These are phyloP conservation scores for Diachasma alloeum DNA, from an alignment of 1,140 invertebrate genomes.

Conservation along the genomic window DNA sequence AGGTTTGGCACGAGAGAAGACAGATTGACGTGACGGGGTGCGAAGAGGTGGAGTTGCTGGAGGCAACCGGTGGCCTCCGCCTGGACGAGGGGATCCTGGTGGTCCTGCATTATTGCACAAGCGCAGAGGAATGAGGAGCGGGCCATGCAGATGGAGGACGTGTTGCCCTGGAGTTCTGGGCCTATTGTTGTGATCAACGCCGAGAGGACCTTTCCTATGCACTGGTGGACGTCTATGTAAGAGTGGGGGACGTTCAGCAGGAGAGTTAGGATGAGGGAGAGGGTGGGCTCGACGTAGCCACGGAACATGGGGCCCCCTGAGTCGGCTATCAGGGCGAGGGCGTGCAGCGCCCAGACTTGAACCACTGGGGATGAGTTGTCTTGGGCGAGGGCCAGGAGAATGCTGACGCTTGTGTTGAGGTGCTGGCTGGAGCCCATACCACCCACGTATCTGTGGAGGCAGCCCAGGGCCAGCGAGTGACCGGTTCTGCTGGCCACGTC, in stretches of 20 bases:
- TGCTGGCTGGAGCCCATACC: conserved; percentile 92
- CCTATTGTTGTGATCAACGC: conserved; percentile 97
- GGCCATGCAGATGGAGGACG: conserved; percentile 73
- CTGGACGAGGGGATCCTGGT: conserved; percentile 88
- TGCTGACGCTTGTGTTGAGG: conserved; percentile 92
- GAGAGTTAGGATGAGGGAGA: conserved; percentile 88
- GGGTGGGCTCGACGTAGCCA: conserved; percentile 93
- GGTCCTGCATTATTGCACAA: conserved; percentile 93
- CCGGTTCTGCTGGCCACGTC: conserved; percentile 91
- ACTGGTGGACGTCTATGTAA: conserved; percentile 92
- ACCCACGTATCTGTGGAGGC: conserved; percentile 89
- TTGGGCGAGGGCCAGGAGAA: conserved; percentile 92
- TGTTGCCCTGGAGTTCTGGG: conserved; percentile 92
- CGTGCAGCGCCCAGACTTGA: conserved; percentile 97
- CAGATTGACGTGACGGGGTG: conserved; percentile 92
- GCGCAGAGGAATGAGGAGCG: conserved; percentile 84
- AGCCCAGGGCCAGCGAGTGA: conserved; percentile 91
- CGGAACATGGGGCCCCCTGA: conserved; percentile 99
- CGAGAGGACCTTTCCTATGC: conserved; percentile 91
- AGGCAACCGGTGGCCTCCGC: conserved; percentile 95
- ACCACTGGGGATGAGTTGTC: conserved; percentile 89
- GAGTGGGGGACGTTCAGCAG: conserved; percentile 89
- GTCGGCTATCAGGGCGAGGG: conserved; percentile 93
- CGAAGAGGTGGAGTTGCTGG: conserved; percentile 98
- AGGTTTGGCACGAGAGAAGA: conserved; percentile 91